Evolutionary conservation across 1,140 invertebrate species (phyloP).

Genomic region (Anagrus nilaparvatae): DNA sequence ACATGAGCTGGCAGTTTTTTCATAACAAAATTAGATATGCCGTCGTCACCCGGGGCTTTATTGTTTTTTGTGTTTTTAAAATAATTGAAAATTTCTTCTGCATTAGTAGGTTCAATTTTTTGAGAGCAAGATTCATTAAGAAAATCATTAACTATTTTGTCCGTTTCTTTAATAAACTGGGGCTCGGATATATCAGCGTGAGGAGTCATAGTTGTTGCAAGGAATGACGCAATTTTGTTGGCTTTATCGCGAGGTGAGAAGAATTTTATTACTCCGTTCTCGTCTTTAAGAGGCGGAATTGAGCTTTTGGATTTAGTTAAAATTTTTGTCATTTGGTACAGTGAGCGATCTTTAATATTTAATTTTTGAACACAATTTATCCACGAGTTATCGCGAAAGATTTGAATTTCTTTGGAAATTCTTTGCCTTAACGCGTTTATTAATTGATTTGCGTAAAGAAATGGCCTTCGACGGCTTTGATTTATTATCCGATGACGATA

Average conservation of each 20-base stretch:
- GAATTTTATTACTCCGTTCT: background rate
- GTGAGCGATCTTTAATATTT: constrained; percentile 6
- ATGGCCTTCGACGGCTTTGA: background rate
- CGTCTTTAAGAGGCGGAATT: background rate
- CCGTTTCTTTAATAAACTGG: background rate
- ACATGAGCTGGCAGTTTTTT: constrained; percentile 1
- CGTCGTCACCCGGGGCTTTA: constrained; percentile 4
- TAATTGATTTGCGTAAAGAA: background rate
- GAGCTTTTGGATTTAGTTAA: background rate
- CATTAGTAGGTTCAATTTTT: background rate
- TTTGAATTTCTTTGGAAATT: constrained; percentile 1
- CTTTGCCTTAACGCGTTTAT: background rate
- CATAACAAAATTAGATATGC: background rate
- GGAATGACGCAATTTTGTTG: background rate
- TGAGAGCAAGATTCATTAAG: background rate
- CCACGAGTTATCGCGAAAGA: background rate
- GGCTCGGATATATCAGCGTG: background rate
- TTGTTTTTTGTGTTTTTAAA: constrained; percentile 1
- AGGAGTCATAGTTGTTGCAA: background rate
- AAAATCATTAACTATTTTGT: background rate
- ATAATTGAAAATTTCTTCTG: background rate
- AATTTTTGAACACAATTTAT: background rate
- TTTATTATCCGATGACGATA: background rate
- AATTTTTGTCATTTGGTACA: constrained; percentile 7
- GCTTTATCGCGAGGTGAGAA: constrained; percentile 6